Evolutionary conservation across 2,888 invertebrate species (phyloP).

Genomic region (Sphaerophoria rueppellii): DNA sequence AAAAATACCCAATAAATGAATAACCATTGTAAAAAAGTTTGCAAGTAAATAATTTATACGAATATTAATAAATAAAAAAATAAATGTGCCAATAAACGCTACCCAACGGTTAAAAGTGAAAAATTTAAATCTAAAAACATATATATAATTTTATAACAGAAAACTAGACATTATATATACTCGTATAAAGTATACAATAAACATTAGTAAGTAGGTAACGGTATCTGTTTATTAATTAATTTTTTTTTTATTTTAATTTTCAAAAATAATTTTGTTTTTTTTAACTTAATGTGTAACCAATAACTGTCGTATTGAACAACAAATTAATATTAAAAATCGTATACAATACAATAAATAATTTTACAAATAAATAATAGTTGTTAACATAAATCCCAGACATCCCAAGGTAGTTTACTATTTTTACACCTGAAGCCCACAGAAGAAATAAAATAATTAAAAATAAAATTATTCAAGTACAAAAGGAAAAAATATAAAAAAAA

Average conservation of each 20-base stretch:
- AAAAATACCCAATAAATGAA: conserved; percentile 32
- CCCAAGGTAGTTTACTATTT: conserved; percentile 74
- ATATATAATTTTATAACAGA: conserved; percentile 67
- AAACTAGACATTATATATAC: conserved; percentile 44
- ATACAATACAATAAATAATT: conserved; percentile 75
- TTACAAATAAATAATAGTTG: conserved; percentile 73
- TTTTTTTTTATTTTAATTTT: conserved; percentile 4
- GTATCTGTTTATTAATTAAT: conserved; percentile 32
- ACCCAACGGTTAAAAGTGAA: conserved; percentile 74
- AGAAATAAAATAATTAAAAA: conserved; percentile 30
- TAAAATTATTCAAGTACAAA: conserved; percentile 69
- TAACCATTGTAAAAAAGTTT: conserved; percentile 51
- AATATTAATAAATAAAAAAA: conserved; percentile 58
- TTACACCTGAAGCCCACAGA: conserved; percentile 74
- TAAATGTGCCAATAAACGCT: conserved; percentile 79
- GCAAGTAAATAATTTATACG: conserved; percentile 31
- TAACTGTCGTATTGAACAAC: conserved; percentile 34
- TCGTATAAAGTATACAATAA: conserved; percentile 52
- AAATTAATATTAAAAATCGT: conserved; percentile 74
- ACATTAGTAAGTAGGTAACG: conserved; percentile 59
- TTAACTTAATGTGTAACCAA: conserved; percentile 42
- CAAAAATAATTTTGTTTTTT: conserved; percentile 15
- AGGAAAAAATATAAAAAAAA: conserved; percentile 33
- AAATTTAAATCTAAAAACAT: conserved; percentile 32
- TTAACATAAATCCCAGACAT: conserved; percentile 72